Base-by-base conservation (phyloP, 92 coral and sea anemone species). In the Parazoanthus swiftii region DNA sequence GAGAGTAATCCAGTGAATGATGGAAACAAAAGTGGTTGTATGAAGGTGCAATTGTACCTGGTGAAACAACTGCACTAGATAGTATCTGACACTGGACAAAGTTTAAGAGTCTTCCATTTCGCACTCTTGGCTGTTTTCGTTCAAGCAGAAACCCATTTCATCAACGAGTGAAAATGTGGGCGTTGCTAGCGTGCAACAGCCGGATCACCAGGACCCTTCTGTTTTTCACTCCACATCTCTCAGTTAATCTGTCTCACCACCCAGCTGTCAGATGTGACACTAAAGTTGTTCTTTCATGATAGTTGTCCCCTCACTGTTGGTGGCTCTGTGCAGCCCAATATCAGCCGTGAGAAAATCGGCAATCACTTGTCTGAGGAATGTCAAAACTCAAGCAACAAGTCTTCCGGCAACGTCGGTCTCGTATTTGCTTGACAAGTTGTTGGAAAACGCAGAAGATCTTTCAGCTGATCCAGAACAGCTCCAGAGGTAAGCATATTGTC, bases 271-370 rank as follows among this genome's bases (percentile, higher is more conserved):
- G 21, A 14, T n/a, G 15, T 48, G 18, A 67, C 39, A 7, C 25
- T 21, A 46, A 14, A 35, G 33, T 51, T 33, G 82, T 82, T 68
- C 46, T 29, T n/a, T 89, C 77, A 11, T 83, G 75, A 65, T 76
- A 94, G 98, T 92, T 74, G 86, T 96, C 13, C 92, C 94, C 44
- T 95, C 98, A 16, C 71, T 97, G n/a, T 77, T 97, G 86, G 96
- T 95, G 5, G 92, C 94, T 37, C 81, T 95, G 88, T 89, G 93
- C 65, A 95, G 94, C 87, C 97, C 94, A 58, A 71, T 97, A 20
- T 76, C 94, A 46, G 93, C 95, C 1, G 86, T 95, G 16, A 94
- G 99, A 80, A 90, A 91, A 73, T 86, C 89, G 7, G 97, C 92
- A 15, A 18, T 95, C 1, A 46, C 91, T 25, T 93, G 93, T 77